Evolutionary conservation across 2,113 vertebrate genomes (phyloP), one percentile per base, ranked within the genome.

Genomic region (Oxyruncus cristatus): DNA sequence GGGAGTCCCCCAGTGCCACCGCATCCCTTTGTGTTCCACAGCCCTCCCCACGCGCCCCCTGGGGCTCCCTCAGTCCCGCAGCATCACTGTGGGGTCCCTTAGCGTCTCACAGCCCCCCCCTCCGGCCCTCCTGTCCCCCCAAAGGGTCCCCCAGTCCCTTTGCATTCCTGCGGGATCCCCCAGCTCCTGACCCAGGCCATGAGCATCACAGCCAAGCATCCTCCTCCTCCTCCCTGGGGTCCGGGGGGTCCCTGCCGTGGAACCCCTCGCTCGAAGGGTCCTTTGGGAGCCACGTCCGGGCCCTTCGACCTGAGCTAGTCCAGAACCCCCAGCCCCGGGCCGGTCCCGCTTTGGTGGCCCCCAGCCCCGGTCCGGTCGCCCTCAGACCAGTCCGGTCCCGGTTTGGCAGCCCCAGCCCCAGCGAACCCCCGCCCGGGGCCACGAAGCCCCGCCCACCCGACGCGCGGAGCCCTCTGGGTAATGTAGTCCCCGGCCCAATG

Each of bases 361-460:
- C 18, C 44, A 24, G 14, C 26, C 20, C 56, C 67, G 32, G 56
- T 50, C 17, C 32, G 11, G 47, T 47, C 47, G 47, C 47, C 47
- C 47, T 47, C 47, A 47, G 22, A 47, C 47, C 47, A 12, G 47
- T 23, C 21, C 12, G 22, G 47, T 23, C 26, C 32, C 32, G 24
- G 14, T 33, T 3, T 4, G n/a, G 41, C 12, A 26, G 14, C 26
- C 21, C 56, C 42, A 17, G 42, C 42, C 42, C 42, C 42, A 16
- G 15, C 42, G 15, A 44, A 44, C 42, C 42, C 42, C 42, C 42
- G 42, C 42, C 42, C 42, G 42, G 42, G 42, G 16, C 41, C 4
- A 6, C 9, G 8, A 5, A 11, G 2, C 71, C 1, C 37, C 55
- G 27, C 73, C 73, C 39, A 58, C 5, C 1, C 3, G 0, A 4